Evolutionary conservation across 2,888 invertebrate species (phyloP), one percentile per base, ranked within the genome.

Genomic region (Xiphydria camelus): DNA sequence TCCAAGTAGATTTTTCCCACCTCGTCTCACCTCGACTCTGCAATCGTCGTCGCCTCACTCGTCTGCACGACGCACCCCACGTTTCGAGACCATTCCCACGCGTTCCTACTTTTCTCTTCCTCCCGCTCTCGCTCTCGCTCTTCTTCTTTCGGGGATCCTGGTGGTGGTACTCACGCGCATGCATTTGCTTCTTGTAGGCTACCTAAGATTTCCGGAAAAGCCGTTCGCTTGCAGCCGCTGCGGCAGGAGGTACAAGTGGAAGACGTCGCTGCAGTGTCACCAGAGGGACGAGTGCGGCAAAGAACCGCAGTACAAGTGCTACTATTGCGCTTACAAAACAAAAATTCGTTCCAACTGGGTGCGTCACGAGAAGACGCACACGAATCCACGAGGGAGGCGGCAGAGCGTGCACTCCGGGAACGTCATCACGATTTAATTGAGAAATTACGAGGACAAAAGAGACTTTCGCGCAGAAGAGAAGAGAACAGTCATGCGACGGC

Each of bases 231-330:
- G 64, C 41, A 48, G 47, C 31, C 53, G 53, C 29, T 66, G 66
- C 47, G 61, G 61, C 7, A 51, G 61, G 41, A 51, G 54, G 39
- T 65, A 64, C 54, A 60, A 60, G 38, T 57, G 58, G 55, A 60
- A 55, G 35, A 53, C 57, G 10, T 62, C 64, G n/a, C 45, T 63
- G 37, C 80, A 86, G 12, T 83, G 86, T 6, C 88, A 89, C 77
- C 87, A 86, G 76, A 85, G 85, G 74, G 87, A 62, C 43, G 73
- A 75, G 36, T 75, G 75, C 41, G 73, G 72, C 20, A 70, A 68
- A 45, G 59, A 64, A 18, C 67, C 67, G 39, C 57, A 58, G 18
- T 68, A 64, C 39, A 47, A 52, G 33, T 76, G 76, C 45, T 57
- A 61, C 20, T 59, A 53, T 22, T 76, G 75, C 48, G 41, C 47